Conservation (phyloP, 2,797 vertebrate genomes). For the Coregonus suidteri region DNA sequence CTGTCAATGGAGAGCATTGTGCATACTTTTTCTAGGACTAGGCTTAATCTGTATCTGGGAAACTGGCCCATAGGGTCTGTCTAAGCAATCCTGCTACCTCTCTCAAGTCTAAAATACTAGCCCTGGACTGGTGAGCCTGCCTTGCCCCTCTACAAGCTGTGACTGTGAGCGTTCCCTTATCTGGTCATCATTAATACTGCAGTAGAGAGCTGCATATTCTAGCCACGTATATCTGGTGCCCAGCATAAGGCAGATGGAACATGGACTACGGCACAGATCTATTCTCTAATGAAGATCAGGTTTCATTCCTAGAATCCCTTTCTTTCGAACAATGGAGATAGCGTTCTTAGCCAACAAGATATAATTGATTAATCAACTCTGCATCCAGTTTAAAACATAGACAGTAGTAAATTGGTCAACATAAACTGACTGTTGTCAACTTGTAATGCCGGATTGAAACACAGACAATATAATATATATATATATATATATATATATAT, state of each 20-base stretch:
- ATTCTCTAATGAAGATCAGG: not conserved
- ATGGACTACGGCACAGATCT: not conserved
- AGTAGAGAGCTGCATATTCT: not conserved
- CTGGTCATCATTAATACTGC: conserved; percentile 16
- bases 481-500: not conserved
- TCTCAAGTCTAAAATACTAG: not conserved
- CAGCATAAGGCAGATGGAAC: not conserved
- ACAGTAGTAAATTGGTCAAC: not conserved
- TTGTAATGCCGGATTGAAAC: not conserved
- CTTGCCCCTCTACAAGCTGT: not conserved
- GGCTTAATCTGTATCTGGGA: not conserved
- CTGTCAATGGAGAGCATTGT: not conserved
- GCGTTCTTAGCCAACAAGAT: not conserved
- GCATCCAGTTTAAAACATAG: not conserved
- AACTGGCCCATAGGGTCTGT: not conserved
- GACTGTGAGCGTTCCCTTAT: not conserved
- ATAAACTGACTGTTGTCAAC: not conserved
- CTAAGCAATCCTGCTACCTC: not conserved
- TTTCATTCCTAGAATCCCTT: conserved; percentile 3
- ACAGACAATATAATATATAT: conserved; percentile 2
- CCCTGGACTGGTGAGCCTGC: not conserved
- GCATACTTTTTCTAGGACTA: not conserved
- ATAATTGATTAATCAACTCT: not conserved
- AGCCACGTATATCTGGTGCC: not conserved
- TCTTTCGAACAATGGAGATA: not conserved